Evolutionary conservation across 2,797 vertebrate species (phyloP).

Genomic region (Protosalanx chinensis): DNA sequence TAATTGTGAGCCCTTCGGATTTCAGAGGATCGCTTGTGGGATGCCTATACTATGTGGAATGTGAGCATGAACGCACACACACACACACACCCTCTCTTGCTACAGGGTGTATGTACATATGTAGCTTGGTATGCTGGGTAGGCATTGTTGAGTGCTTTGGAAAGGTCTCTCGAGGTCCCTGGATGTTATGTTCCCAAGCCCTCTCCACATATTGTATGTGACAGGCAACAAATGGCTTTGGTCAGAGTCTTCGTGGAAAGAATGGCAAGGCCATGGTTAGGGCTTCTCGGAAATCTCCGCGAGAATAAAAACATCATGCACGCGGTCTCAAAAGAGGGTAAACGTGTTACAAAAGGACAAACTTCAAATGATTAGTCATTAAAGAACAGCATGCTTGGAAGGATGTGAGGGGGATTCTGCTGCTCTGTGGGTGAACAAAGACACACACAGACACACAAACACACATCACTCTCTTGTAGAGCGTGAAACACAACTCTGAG

Average conservation of each 20-base stretch:
- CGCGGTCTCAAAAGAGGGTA: constrained; percentile 36
- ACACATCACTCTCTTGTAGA: not conserved
- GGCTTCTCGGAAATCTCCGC: constrained; percentile 47
- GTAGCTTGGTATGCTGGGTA: constrained; percentile 56
- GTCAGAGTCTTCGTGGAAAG: constrained; percentile 46
- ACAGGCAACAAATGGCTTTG: constrained; percentile 56
- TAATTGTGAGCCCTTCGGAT: constrained; percentile 47
- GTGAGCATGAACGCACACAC: constrained; percentile 20
- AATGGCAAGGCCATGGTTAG: constrained; percentile 52
- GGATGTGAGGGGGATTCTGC: constrained; percentile 25
- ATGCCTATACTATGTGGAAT: constrained; percentile 37
- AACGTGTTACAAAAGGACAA: constrained; percentile 30
- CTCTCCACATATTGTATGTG: constrained; percentile 47
- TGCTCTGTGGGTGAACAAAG: constrained; percentile 14
- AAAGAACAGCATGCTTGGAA: constrained; percentile 32
- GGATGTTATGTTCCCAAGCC: constrained; percentile 61
- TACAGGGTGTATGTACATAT: constrained; percentile 51
- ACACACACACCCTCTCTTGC: constrained; percentile 16
- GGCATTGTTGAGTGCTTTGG: constrained; percentile 53
- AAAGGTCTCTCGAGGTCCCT: constrained; percentile 55
- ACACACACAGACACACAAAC: not conserved
- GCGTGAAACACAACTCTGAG: not conserved
- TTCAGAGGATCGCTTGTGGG: constrained; percentile 22
- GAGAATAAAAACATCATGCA: constrained; percentile 47
- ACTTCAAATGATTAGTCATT: constrained; percentile 37